A percentile compares a stretch with the other conserved stretches of the same genome.
phyloP scores from a whole-genome alignment of 2,113 vertebrate species.

The Herpetotheres cachinnans region DNA sequence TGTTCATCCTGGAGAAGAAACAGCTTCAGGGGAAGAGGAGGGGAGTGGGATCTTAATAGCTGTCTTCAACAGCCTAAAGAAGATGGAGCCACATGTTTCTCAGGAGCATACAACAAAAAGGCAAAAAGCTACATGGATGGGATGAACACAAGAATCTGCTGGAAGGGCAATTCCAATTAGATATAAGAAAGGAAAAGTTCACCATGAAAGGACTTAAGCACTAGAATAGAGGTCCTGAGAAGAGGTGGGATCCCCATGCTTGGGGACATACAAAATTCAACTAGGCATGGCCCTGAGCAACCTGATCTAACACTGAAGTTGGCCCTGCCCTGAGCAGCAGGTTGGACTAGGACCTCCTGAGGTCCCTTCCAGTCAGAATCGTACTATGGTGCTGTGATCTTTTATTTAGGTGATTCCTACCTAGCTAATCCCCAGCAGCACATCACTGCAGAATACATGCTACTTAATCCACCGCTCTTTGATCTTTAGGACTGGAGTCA shows the following conservation, averaged over 20 bases:
- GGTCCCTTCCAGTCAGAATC: background rate
- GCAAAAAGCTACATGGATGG: background rate
- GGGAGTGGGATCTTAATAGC: background rate
- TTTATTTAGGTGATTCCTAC: slow-evolving; percentile 24
- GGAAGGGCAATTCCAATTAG: background rate
- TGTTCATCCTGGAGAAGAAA: background rate
- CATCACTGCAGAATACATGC: background rate
- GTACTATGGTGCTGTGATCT: background rate
- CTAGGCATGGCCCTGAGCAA: background rate
- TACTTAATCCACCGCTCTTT: slow-evolving; percentile 8
- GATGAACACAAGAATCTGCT: background rate
- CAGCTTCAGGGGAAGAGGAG: background rate
- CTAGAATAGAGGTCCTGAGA: background rate
- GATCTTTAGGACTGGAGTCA: background rate
- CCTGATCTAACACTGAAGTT: background rate
- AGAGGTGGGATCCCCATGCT: background rate
- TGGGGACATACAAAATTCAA: background rate
- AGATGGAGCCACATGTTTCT: background rate
- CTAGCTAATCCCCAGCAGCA: slow-evolving; percentile 16
- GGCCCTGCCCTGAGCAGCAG: background rate
- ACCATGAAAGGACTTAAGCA: background rate
- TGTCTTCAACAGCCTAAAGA: background rate
- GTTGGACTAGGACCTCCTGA: background rate
- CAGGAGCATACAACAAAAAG: background rate
- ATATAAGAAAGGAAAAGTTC: background rate